Base-by-base conservation (phyloP, 2,113 vertebrate species). In the Mellivora capensis region DNA sequence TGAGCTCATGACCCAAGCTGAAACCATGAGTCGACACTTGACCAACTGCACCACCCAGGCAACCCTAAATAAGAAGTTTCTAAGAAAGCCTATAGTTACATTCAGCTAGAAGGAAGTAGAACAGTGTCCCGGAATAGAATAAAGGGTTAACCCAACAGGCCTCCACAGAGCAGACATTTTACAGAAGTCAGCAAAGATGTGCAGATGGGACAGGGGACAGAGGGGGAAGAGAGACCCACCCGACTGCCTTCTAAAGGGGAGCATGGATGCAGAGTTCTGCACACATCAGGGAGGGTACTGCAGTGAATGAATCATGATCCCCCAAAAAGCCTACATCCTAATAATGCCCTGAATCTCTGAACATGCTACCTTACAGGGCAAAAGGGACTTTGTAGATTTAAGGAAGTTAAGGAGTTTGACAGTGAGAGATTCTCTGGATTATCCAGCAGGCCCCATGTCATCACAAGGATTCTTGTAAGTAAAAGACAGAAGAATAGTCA, bases 251-350 rank as follows among this genome's bases (percentile, higher is more conserved):
- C 67, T 39, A 23, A 49, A 37, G 10, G 15, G 23, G 2, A n/a
- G 5, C 21, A 3, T 0, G 3, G 13, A 7, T 9, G 39, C 42
- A 31, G 11, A 4, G 5, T 4, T 9, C 14, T 17, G 5, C 2
- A 37, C 6, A 1, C 34, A 17, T 20, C 39, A 4, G 3, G 9
- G 31, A 62, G 9, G 9, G 39, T 12, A 13, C 0, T 14, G 34
- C 29, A 6, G 15, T 27, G 67, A n/a, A 39, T 54, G 82, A 90
- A 57, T 6, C n/a, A 79, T 0, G 18, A 14, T 25, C 37, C 54
- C 42, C 72, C 18, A 6, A 90, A 62, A 85, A 11, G 10, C 15
- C 44, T 7, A 39, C 14, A 57, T 20, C 23, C 31, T 29, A 52
- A 71, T 9, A 34, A 34, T 67, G 34, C 21, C 49, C 2, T 12